Conservation (phyloP, 2,797 vertebrate genomes). For the Enteromius paludinosus region DNA sequence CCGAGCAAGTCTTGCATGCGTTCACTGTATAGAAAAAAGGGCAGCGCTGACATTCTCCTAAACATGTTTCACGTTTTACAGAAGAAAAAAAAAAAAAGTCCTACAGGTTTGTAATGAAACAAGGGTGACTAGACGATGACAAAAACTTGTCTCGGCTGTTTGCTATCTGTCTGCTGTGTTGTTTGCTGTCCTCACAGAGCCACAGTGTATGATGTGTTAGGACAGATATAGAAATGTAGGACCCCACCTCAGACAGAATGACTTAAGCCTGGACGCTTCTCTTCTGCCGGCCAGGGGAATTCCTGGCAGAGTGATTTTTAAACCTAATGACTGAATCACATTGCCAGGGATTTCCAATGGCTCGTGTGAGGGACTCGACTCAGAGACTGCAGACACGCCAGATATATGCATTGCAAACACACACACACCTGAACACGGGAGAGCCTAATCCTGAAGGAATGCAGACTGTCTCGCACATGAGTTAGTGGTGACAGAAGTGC, state of each 20-base stretch:
- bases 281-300: slow-evolving; percentile 89
- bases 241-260: slow-evolving; percentile 28
- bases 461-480: slow-evolving; percentile 15
- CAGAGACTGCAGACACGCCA: slow-evolving; percentile 28
- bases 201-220: slow-evolving; percentile 11
- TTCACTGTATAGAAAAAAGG: not conserved
- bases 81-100: not conserved
- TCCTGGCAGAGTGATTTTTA: slow-evolving; percentile 98
- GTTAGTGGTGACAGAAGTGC: not conserved
- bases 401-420: slow-evolving; percentile 23
- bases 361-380: slow-evolving; percentile 75
- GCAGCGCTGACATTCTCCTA: not conserved
- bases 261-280: slow-evolving; percentile 36
- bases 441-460: slow-evolving; percentile 43
- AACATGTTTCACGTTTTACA: not conserved
- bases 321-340: slow-evolving; percentile 89
- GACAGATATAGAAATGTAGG: slow-evolving; percentile 17
- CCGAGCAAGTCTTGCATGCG: not conserved
- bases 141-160: not conserved
- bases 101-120: not conserved
- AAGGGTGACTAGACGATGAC: not conserved
- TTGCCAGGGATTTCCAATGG: slow-evolving; percentile 99
- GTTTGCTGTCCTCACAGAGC: slow-evolving; percentile 24
- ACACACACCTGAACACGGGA: slow-evolving; percentile 25
- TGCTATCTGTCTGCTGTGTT: slow-evolving; percentile 19